A percentile compares a stretch with the other conserved stretches of the same genome.
Evolutionary conservation across 2,888 invertebrate genomes (phyloP).

Genomic region (Calephelis perditalis): DNA sequence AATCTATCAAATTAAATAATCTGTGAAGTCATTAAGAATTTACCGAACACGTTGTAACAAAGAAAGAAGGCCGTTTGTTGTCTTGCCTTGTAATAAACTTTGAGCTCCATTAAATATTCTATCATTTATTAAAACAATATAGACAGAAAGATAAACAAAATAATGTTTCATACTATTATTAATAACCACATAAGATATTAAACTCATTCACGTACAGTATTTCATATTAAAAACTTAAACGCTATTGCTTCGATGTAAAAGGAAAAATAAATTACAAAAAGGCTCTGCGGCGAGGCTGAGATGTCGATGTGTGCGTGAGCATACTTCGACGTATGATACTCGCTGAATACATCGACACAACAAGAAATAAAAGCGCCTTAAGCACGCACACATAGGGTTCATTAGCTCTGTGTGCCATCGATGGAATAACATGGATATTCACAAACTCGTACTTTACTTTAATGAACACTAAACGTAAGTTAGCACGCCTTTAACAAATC

Average conservation of each 20-base stretch:
- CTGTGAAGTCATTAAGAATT: slow-evolving; percentile 9
- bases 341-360: slow-evolving; percentile 49
- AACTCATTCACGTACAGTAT: slow-evolving; percentile 10
- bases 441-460: slow-evolving; percentile 16
- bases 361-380: slow-evolving; percentile 51
- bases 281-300: slow-evolving; percentile 58
- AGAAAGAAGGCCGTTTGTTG: slow-evolving; percentile 6
- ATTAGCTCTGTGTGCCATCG: slow-evolving; percentile 29
- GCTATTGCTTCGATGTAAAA: slow-evolving; percentile 54
- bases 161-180: background rate
- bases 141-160: slow-evolving; percentile 12
- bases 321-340: slow-evolving; percentile 50
- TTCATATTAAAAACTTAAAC: slow-evolving; percentile 33
- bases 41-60: slow-evolving; percentile 6
- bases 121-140: slow-evolving; percentile 17
- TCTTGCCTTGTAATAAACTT: slow-evolving; percentile 7
- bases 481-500: slow-evolving; percentile 1
- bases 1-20: slow-evolving; percentile 7
- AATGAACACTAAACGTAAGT: slow-evolving; percentile 14
- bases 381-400: slow-evolving; percentile 47
- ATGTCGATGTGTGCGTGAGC: slow-evolving; percentile 49
- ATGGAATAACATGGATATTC: slow-evolving; percentile 24
- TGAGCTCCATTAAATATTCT: slow-evolving; percentile 7
- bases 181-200: background rate
- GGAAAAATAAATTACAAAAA: slow-evolving; percentile 73